Evolutionary conservation across 2,113 vertebrate species (phyloP).

Genomic region (Lepisosteus oculatus): DNA sequence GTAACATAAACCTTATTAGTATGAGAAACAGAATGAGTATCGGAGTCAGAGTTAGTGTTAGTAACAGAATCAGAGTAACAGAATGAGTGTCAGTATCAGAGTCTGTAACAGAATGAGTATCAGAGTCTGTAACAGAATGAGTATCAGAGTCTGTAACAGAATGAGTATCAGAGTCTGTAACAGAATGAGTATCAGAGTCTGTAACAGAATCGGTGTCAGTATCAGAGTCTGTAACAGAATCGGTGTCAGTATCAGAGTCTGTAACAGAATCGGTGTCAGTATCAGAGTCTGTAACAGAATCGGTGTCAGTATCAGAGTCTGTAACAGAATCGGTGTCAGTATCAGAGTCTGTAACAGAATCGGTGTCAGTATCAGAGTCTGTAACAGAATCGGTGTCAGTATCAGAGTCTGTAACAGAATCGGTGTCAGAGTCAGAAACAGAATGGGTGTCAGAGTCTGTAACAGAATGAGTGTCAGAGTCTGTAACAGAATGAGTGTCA

Average conservation of each 20-base stretch:
- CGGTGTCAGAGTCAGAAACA: neutral
- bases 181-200: no score
- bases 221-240: conserved; percentile 15
- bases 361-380: neutral
- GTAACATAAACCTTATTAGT: no score
- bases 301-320: neutral
- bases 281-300: neutral
- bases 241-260: no score
- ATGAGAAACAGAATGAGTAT: no score
- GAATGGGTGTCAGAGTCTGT: neutral
- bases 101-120: no score
- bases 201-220: neutral
- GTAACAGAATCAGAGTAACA: no score
- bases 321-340: neutral
- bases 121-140: neutral
- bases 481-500: neutral
- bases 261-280: neutral
- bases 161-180: no score
- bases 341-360: neutral
- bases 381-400: no score
- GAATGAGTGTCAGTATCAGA: neutral
- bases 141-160: neutral
- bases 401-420: no score
- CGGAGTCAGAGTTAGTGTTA: no score
- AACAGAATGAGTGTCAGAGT: conserved; percentile 6